Evolutionary conservation across 2,797 vertebrate genomes (phyloP).

Genomic region (Neosilurus hyrtlii): DNA sequence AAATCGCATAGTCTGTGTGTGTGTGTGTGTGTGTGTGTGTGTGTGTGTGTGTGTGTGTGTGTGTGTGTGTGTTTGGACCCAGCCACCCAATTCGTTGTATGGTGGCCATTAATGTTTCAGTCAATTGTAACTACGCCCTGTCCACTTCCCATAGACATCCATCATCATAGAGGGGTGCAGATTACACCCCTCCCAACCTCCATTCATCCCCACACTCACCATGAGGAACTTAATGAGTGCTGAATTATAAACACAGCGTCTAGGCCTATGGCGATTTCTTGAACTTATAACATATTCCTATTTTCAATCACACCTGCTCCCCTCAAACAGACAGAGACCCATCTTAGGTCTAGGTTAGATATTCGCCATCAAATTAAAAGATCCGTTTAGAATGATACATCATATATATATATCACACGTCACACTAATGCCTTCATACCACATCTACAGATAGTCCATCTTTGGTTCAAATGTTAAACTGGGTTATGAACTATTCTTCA

Average conservation of each 20-base stretch:
- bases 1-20: neutral
- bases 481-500: neutral
- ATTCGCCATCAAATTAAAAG: neutral
- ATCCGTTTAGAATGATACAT: neutral
- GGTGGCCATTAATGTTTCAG: slow-evolving; percentile 67
- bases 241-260: slow-evolving; percentile 69
- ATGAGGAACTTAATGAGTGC: slow-evolving; percentile 73
- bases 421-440: neutral
- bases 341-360: neutral
- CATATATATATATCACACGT: neutral
- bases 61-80: slow-evolving; percentile 45
- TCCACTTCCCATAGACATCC: slow-evolving; percentile 79
- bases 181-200: slow-evolving; percentile 38
- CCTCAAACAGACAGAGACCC: slow-evolving; percentile 12
- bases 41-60: slow-evolving; percentile 42
- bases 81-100: slow-evolving; percentile 67
- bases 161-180: slow-evolving; percentile 69
- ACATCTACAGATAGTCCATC: neutral
- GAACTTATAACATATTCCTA: slow-evolving; percentile 60
- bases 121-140: slow-evolving; percentile 73
- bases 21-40: slow-evolving; percentile 29
- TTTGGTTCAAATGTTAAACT: neutral
- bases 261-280: slow-evolving; percentile 72
- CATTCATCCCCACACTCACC: slow-evolving; percentile 47
- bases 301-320: slow-evolving; percentile 67